Evolutionary conservation across 64 coral and sea anemone species (phyloP).

Genomic region (Stichodactyla mertensii): DNA sequence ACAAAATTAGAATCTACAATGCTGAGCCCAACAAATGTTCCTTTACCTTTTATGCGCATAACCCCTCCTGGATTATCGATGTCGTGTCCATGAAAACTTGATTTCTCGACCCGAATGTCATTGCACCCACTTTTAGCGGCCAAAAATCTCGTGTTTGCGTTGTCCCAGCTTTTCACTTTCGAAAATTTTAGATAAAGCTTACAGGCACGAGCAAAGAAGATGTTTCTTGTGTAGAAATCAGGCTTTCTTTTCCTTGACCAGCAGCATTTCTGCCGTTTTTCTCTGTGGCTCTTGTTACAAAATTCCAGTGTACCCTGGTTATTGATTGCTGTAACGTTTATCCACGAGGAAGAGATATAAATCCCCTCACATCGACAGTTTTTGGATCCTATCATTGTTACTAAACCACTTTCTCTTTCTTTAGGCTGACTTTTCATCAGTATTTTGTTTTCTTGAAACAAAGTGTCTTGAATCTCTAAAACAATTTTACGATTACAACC

Average conservation of each 20-base stretch:
- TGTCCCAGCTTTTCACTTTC: background rate
- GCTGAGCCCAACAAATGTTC: background rate
- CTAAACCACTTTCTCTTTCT: background rate
- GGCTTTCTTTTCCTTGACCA: background rate
- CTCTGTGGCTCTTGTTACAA: background rate
- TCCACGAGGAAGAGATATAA: background rate
- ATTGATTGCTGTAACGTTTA: slow-evolving; percentile 1
- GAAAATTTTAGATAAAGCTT: background rate
- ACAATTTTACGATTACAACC: background rate
- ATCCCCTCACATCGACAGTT: background rate
- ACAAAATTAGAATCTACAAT: background rate
- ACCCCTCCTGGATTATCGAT: background rate
- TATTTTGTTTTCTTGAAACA: background rate
- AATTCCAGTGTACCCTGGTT: background rate
- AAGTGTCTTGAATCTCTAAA: background rate
- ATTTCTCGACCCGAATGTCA: background rate
- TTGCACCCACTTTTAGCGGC: background rate
- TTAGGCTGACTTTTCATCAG: background rate
- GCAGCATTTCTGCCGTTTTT: background rate
- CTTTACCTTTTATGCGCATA: background rate
- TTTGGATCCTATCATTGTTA: background rate
- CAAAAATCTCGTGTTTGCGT: background rate
- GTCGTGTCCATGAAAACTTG: slow-evolving; percentile 8
- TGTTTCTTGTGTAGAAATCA: background rate
- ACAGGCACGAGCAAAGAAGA: background rate